phyloP scores from a whole-genome alignment of 1,140 invertebrate genomes.

The Aphis craccivora region DNA sequence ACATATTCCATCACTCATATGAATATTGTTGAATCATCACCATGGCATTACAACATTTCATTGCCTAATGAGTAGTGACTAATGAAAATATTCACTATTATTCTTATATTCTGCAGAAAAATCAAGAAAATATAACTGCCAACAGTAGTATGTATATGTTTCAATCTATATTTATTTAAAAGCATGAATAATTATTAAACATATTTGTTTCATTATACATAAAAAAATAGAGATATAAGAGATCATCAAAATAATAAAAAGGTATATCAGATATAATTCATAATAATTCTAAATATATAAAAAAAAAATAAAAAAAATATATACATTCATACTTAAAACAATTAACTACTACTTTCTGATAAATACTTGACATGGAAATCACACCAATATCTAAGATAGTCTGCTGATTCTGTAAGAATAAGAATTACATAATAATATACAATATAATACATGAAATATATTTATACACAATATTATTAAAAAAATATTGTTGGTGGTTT shows the following conservation, averaged over 20 bases:
- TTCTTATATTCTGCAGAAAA: neutral
- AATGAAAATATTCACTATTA: no score
- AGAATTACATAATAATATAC: neutral
- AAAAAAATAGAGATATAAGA: neutral
- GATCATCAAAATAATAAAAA: neutral
- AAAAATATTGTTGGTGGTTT: no score
- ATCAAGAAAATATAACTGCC: neutral
- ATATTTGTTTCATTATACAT: neutral
- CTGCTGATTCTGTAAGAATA: slow-evolving; percentile 27
- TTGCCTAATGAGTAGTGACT: no score
- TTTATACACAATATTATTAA: no score
- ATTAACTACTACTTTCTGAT: neutral
- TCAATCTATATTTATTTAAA: neutral
- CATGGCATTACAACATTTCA: no score
- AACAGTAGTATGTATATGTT: neutral
- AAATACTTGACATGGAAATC: neutral
- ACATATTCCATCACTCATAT: no score
- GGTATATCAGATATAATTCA: neutral
- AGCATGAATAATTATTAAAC: neutral
- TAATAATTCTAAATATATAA: neutral
- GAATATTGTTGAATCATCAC: no score
- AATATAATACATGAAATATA: neutral
- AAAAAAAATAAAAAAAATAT: neutral
- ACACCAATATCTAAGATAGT: neutral
- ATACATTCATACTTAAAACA: neutral